Percentiles rank a stretch among this genome's conserved stretches.
These are phyloP conservation scores for Alviniconcha strummeri DNA, from an alignment of 2,888 invertebrate genomes.

Conservation along the genomic window DNA sequence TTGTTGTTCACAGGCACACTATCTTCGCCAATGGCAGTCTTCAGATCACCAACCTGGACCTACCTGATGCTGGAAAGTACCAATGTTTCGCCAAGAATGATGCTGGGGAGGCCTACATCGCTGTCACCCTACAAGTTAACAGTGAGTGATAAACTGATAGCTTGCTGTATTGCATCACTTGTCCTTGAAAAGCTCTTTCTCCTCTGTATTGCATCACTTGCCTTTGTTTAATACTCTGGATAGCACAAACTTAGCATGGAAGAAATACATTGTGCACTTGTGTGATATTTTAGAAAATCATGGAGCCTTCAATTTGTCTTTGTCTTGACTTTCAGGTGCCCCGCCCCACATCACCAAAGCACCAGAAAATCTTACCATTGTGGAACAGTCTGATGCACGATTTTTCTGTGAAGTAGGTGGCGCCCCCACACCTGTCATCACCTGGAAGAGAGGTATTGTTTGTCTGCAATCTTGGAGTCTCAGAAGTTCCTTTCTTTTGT, in stretches of 20 bases:
- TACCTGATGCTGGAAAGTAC: slow-evolving; percentile 93
- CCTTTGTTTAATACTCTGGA: no score
- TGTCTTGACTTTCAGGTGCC: slow-evolving; percentile 80
- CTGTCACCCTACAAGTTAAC: slow-evolving; percentile 95
- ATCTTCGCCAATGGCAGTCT: slow-evolving; percentile 55
- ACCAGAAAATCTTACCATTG: slow-evolving; percentile 90
- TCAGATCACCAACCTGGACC: slow-evolving; percentile 85
- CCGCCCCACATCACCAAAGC: slow-evolving; percentile 89
- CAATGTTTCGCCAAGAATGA: slow-evolving; percentile 94
- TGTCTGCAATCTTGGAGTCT: no score
- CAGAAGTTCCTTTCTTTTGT: no score
- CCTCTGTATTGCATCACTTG: no score
- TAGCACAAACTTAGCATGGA: no score
- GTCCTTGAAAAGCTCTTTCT: no score
- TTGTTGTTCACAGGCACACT: slow-evolving; percentile 43
- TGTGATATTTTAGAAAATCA: neutral
- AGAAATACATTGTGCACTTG: neutral
- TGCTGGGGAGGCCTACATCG: slow-evolving; percentile 91
- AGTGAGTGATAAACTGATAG: slow-evolving; percentile 80
- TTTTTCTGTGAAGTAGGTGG: slow-evolving; percentile 92
- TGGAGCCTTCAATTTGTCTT: neutral
- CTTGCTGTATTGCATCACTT: no score
- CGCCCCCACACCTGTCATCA: slow-evolving; percentile 91
- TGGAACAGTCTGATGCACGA: slow-evolving; percentile 94
- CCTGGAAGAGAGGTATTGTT: slow-evolving; percentile 89